Evolutionary conservation across 2,888 invertebrate genomes (phyloP), one percentile per base, ranked within the genome.

Genomic region (Clunio marinus): DNA sequence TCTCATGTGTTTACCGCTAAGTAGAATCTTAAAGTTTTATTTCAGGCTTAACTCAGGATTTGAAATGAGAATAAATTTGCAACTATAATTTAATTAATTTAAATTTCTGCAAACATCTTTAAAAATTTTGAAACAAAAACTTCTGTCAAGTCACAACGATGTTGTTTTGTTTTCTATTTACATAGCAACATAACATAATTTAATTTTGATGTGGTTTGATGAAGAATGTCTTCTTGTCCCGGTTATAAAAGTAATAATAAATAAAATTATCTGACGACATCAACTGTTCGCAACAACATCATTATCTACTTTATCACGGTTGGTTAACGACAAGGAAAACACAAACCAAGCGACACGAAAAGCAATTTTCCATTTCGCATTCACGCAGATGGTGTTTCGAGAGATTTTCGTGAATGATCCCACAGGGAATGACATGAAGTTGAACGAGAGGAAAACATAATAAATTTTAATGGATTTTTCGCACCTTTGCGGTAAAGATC

Each of bases 401-500:
- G 51, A 51, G 51, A 22, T 22, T 51, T 51, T 51, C 13, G 51
- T 51, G 51, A 51, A 51, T 51, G 51, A n/a, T n/a, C n/a, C 51
- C 51, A 8, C 7, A 7, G 51, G 51, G 51, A 51, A 22, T 22
- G n/a, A 13, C 20, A 22, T 8, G 13, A 22, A 51, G 51, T 51
- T n/a, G 22, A 22, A 51, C 15, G 51, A 51, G 5, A 22, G 22
- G 51, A 45, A 15, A 51, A n/a, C 17, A 32, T 62, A 62, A 62
- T 62, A 62, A 62, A 62, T 62, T 62, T 62, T 62, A 62, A 62
- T 62, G 62, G 62, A 22, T 62, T 62, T 37, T 62, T 62, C 62
- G 35, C 62, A 62, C 62, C 62, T 62, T 41, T 62, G 51, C 51
- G 51, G 51, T 51, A 2, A 22, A 22, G 22, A 20, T 51, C 10